phyloP scores from a whole-genome alignment of 1,140 invertebrate genomes.

The Bradysia coprophila region DNA sequence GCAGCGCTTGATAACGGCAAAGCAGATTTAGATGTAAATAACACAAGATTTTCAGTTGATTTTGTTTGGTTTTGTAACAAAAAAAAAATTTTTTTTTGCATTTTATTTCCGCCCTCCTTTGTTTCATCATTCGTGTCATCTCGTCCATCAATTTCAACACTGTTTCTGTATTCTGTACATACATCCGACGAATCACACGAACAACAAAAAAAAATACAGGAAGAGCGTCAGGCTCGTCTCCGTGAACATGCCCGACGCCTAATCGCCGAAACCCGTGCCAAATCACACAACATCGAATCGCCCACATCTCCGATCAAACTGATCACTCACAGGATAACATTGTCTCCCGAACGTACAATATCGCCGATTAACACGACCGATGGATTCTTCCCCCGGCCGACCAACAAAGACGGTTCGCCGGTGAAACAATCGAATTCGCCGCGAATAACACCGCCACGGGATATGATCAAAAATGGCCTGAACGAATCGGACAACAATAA shows the following conservation, averaged over 20 bases:
- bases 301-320: constrained; percentile 16
- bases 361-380: constrained; percentile 20
- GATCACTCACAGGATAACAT: constrained; percentile 13
- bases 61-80: neutral
- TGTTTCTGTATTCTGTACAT: no score
- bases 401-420: neutral
- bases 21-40: constrained; percentile 17
- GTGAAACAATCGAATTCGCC: neutral
- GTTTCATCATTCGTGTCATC: no score
- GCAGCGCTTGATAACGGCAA: constrained; percentile 36
- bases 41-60: neutral
- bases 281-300: constrained; percentile 33
- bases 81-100: no score
- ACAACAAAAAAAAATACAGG: constrained; percentile 36
- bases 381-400: constrained; percentile 4
- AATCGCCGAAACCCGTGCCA: constrained; percentile 66
- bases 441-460: constrained; percentile 10
- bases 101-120: no score
- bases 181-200: no score
- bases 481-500: neutral
- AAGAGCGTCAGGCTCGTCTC: constrained; percentile 67
- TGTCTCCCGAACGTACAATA: constrained; percentile 19
- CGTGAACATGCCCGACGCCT: constrained; percentile 72
- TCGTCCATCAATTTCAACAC: neutral
- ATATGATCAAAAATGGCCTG: constrained; percentile 3